Evolutionary conservation across 2,797 vertebrate species (phyloP).

Genomic region (Anas acuta): DNA sequence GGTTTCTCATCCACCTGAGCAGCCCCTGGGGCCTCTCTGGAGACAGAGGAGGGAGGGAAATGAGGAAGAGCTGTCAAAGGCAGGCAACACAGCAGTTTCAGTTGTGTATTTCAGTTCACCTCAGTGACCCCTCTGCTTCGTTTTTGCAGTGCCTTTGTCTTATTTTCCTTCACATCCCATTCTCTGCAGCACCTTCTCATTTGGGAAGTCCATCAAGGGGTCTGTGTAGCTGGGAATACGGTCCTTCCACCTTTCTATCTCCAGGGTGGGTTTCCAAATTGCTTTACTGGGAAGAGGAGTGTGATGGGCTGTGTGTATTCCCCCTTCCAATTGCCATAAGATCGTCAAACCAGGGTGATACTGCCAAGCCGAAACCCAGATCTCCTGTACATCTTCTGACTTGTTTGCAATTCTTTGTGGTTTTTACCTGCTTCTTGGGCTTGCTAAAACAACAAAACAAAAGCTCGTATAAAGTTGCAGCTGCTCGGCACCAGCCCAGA

Average conservation of each 20-base stretch:
- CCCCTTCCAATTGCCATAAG: not conserved
- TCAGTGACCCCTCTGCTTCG: not conserved
- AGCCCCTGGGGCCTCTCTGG: not conserved
- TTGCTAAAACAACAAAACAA: constrained; percentile 43
- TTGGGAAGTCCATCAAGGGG: not conserved
- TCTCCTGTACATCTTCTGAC: not conserved
- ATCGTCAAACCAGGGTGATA: not conserved
- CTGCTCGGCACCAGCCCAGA: not conserved
- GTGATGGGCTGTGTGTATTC: not conserved
- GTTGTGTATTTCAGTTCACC: constrained; percentile 29
- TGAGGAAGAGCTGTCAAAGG: constrained; percentile 47
- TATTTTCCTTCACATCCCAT: not conserved
- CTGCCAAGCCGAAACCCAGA: not conserved
- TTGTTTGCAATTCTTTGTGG: not conserved
- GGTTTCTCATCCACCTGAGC: not conserved
- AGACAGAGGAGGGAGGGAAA: not conserved
- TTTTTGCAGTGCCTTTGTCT: not conserved
- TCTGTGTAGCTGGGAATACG: not conserved
- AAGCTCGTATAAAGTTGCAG: constrained; percentile 24
- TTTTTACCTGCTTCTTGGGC: not conserved
- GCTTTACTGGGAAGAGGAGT: not conserved
- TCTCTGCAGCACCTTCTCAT: not conserved
- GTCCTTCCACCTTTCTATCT: not conserved
- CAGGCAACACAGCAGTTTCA: constrained; percentile 32
- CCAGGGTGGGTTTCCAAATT: not conserved